Evolutionary conservation across 2,113 vertebrate species (phyloP).

Genomic region (Xenopus laevis): DNA sequence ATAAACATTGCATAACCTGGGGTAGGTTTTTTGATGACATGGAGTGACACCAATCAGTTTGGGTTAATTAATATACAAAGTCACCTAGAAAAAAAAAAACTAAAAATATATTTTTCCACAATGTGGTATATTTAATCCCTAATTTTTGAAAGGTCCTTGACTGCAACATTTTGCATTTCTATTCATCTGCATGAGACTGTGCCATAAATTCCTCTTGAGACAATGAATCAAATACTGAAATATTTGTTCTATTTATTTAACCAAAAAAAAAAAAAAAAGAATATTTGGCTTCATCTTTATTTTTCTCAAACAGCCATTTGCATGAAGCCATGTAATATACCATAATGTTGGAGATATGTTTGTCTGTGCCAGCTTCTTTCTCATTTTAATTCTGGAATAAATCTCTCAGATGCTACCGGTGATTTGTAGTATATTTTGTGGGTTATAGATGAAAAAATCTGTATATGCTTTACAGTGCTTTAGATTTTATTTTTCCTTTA

Average conservation of each 20-base stretch:
- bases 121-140: too few species aligned
- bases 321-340: conserved; percentile 11
- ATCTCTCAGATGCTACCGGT: conserved; percentile 1
- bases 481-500: neutral
- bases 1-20: too few species aligned
- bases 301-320: conserved; percentile 14
- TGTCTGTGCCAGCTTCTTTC: neutral
- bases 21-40: too few species aligned
- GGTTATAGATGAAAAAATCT: conserved; percentile 4
- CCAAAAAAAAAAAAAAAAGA: too few species aligned
- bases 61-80: too few species aligned
- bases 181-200: too few species aligned
- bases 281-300: conserved; percentile 22
- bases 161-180: too few species aligned
- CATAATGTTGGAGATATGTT: neutral
- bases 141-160: too few species aligned
- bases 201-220: neutral
- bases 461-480: neutral
- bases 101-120: too few species aligned
- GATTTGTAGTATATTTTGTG: conserved; percentile 40
- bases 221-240: neutral
- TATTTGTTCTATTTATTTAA: neutral
- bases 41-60: too few species aligned
- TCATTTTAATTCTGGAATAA: conserved; percentile 21
- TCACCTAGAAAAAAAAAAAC: too few species aligned